Evolutionary conservation across 2,888 invertebrate species (phyloP).

Genomic region (Rotaria magnacalcarata): DNA sequence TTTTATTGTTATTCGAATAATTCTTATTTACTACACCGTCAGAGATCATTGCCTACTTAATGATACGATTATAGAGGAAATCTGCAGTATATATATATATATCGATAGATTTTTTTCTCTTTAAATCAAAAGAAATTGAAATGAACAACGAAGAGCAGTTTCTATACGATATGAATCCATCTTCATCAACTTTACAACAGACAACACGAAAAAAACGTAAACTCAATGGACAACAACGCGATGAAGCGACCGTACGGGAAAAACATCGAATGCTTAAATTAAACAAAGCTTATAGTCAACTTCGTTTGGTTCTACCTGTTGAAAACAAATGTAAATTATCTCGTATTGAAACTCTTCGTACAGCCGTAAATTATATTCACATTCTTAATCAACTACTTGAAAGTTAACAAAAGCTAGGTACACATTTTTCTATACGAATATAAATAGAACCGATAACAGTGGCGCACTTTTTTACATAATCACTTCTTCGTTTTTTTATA

Average conservation of each 20-base stretch:
- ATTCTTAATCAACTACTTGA: constrained; percentile 5
- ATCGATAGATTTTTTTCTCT: not conserved
- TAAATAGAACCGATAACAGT: not conserved
- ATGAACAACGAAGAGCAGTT: not conserved
- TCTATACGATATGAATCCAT: not conserved
- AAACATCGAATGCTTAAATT: constrained; percentile 32
- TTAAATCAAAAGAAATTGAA: not conserved
- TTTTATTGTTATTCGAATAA: not conserved
- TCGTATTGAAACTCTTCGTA: constrained; percentile 20
- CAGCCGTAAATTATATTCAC: constrained; percentile 14
- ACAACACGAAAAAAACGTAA: constrained; percentile 22
- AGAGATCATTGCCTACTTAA: not conserved
- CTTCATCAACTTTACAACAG: not conserved
- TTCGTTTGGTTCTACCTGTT: not conserved
- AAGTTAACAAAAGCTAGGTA: not conserved
- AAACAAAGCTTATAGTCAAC: constrained; percentile 20
- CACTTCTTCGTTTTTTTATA: not conserved
- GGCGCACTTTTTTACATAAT: not conserved
- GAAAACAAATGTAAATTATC: constrained; percentile 31
- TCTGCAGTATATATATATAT: not conserved
- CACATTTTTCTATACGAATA: not conserved
- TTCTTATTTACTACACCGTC: not conserved
- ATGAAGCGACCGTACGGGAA: constrained; percentile 34
- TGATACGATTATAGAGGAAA: not conserved
- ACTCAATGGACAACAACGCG: constrained; percentile 13